Conservation (phyloP, 2,113 vertebrate genomes). For the Mesoclemmys tuberculata region DNA sequence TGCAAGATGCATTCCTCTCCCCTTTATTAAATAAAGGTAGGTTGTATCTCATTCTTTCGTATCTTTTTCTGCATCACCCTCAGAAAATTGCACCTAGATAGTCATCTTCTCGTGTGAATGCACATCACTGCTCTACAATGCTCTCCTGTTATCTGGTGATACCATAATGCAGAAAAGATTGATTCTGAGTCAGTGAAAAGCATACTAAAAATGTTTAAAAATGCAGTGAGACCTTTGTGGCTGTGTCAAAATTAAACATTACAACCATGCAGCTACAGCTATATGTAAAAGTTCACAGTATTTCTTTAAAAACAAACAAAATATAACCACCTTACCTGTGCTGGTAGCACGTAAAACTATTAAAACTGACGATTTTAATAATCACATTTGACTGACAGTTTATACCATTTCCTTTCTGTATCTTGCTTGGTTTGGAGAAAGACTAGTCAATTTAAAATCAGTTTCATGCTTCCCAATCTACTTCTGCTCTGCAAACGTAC, state of each 20-base stretch:
- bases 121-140: neutral
- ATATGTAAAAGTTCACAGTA: neutral
- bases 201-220: neutral
- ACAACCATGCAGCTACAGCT: neutral
- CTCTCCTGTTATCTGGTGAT: neutral
- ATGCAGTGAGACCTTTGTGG: neutral
- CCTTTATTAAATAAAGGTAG: constrained; percentile 95
- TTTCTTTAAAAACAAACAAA: neutral
- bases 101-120: neutral
- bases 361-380: neutral
- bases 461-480: neutral
- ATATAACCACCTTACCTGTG: neutral
- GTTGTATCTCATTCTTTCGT: constrained; percentile 44
- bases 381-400: neutral
- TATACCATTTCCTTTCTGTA: neutral
- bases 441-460: neutral
- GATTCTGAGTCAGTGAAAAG: neutral
- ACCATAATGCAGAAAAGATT: neutral
- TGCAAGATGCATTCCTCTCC: constrained; percentile 94
- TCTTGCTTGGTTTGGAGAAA: neutral
- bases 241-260: neutral
- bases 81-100: neutral
- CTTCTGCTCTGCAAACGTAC: neutral
- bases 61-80: neutral
- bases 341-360: neutral